Evolutionary conservation across 2,888 invertebrate species (phyloP).

Genomic region (Brachyopa scutellaris): DNA sequence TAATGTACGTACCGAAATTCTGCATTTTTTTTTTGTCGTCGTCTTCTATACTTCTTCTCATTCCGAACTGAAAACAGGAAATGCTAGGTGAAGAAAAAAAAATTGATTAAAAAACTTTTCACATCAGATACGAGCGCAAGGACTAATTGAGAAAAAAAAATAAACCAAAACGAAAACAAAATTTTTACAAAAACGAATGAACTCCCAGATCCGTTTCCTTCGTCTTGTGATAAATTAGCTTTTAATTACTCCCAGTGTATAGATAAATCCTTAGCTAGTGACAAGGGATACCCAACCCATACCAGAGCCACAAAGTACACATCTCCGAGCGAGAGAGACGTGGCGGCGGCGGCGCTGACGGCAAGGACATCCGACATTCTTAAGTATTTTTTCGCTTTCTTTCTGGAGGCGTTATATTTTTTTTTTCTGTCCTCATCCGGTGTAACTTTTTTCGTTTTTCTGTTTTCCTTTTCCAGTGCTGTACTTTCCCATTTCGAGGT

Average conservation of each 20-base stretch:
- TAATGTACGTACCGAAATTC: constrained; percentile 31
- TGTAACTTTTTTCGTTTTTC: not conserved
- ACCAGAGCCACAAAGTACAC: constrained; percentile 39
- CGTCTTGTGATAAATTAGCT: constrained; percentile 70
- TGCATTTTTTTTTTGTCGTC: not conserved
- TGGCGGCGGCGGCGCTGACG: not conserved
- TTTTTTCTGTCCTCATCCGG: constrained; percentile 1
- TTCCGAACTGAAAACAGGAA: constrained; percentile 16
- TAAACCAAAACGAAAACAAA: constrained; percentile 32
- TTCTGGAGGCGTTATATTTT: constrained; percentile 39
- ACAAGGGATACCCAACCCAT: constrained; percentile 46
- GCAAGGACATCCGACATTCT: constrained; percentile 50
- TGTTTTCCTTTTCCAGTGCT: constrained; percentile 9
- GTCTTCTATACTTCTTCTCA: not conserved
- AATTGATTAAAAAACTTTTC: constrained; percentile 71
- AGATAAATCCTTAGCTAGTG: constrained; percentile 60
- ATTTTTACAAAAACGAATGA: constrained; percentile 17
- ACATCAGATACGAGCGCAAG: constrained; percentile 66
- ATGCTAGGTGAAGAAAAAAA: constrained; percentile 14
- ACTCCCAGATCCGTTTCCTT: constrained; percentile 66
- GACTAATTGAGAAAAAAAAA: constrained; percentile 61
- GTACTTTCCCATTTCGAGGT: constrained; percentile 63
- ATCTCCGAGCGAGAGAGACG: not conserved
- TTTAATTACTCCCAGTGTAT: constrained; percentile 69
- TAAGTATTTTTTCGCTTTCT: not conserved